phyloP scores from a whole-genome alignment of 2,113 vertebrate genomes.

The Cavia porcellus region DNA sequence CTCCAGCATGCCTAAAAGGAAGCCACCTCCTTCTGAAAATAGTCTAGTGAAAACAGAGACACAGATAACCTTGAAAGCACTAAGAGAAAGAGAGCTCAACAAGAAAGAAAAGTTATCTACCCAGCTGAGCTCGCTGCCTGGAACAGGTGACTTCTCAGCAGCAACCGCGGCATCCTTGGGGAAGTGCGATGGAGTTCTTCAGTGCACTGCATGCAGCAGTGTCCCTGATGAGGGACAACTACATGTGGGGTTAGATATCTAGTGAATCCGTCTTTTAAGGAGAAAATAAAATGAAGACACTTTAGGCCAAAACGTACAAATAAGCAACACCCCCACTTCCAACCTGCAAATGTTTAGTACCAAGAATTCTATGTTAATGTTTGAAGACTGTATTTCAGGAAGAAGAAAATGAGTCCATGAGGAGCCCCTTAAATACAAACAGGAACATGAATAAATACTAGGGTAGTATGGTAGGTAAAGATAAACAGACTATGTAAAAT shows the following conservation, averaged over 20 bases:
- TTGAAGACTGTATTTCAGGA: not conserved
- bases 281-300: not conserved
- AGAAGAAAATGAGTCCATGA: not conserved
- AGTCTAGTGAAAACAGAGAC: not conserved
- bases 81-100: slow-evolving; percentile 1
- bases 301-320: not conserved
- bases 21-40: not conserved
- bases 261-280: not conserved
- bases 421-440: not conserved
- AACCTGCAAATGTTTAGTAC: not conserved
- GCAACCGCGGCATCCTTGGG: not conserved
- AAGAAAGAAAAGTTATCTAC: not conserved
- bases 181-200: not conserved
- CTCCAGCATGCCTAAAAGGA: not conserved
- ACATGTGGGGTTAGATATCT: not conserved
- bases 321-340: not conserved
- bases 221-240: not conserved
- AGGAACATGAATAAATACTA: not conserved
- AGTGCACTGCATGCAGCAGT: not conserved
- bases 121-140: not conserved
- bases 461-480: not conserved
- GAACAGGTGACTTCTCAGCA: not conserved
- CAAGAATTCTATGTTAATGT: not conserved
- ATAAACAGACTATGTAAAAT: not conserved
- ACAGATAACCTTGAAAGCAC: not conserved